A percentile compares a stretch with the other conserved stretches of the same genome.
These are phyloP conservation scores for Hoplostethus atlanticus DNA, from an alignment of 2,797 vertebrate genomes.

Conservation along the genomic window DNA sequence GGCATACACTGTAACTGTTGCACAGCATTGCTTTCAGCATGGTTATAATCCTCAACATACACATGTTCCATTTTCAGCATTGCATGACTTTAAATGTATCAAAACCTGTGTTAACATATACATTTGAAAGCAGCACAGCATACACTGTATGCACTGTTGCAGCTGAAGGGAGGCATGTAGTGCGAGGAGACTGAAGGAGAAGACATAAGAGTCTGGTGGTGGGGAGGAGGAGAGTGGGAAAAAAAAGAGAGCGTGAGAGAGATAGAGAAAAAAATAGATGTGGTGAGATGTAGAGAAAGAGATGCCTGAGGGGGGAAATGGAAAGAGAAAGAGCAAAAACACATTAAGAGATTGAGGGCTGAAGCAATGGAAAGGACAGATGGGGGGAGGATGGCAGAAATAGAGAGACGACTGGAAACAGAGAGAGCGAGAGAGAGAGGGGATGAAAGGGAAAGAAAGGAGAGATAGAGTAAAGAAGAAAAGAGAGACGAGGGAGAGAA, in stretches of 20 bases:
- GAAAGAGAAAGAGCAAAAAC: conserved; percentile 43
- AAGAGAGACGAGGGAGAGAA: conserved; percentile 18
- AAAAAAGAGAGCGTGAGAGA: not conserved
- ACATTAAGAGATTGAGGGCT: conserved; percentile 50
- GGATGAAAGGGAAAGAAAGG: not conserved
- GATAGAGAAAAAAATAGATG: conserved; percentile 33
- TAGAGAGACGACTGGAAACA: conserved; percentile 41
- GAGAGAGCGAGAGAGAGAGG: conserved; percentile 18
- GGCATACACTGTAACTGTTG: too few species aligned
- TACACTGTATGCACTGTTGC: not conserved
- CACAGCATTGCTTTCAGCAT: too few species aligned
- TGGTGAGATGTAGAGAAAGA: conserved; percentile 42
- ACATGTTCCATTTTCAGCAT: too few species aligned
- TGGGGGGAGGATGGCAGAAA: conserved; percentile 35
- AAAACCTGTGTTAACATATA: too few species aligned
- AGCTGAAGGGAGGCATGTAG: conserved; percentile 13
- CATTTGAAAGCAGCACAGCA: not conserved
- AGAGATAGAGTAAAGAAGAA: conserved; percentile 12
- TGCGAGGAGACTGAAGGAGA: conserved; percentile 1
- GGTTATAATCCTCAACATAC: too few species aligned
- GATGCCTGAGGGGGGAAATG: conserved; percentile 38
- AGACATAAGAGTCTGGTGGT: conserved; percentile 21
- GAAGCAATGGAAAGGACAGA: conserved; percentile 52
- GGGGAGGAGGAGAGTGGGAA: not conserved
- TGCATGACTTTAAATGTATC: too few species aligned